Evolutionary conservation across 2,888 invertebrate genomes (phyloP).

Genomic region (Vandiemenella viatica): DNA sequence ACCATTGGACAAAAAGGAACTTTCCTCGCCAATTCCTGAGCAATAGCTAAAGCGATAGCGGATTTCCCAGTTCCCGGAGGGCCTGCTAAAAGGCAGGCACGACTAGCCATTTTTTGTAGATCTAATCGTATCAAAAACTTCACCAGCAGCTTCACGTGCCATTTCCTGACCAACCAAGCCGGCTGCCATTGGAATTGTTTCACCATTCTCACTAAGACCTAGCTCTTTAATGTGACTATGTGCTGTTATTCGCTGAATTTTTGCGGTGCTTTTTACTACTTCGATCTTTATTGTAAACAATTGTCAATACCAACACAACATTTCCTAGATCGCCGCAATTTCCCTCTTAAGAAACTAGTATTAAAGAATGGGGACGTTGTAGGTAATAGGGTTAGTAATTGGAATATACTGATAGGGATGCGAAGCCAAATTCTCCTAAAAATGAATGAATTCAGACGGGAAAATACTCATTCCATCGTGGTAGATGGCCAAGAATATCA

Average conservation of each 20-base stretch:
- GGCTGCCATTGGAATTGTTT: no score
- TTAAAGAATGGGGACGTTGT: no score
- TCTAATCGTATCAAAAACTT: slow-evolving; percentile 91
- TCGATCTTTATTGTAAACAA: slow-evolving; percentile 98
- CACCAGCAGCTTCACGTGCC: slow-evolving; percentile 90
- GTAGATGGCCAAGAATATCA: no score
- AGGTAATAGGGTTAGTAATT: no score
- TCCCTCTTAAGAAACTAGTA: no score
- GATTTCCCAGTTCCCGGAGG: slow-evolving; percentile 97
- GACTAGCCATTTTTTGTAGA: slow-evolving; percentile 95
- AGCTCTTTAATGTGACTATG: slow-evolving; percentile 96
- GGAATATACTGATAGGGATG: no score
- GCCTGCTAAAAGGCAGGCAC: slow-evolving; percentile 86
- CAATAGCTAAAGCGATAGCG: slow-evolving; percentile 92
- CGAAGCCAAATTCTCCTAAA: no score
- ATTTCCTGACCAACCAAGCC: no score
- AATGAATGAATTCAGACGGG: no score
- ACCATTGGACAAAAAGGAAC: slow-evolving; percentile 87
- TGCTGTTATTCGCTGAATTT: slow-evolving; percentile 89
- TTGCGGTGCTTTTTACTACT: slow-evolving; percentile 94
- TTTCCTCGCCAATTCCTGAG: slow-evolving; percentile 90
- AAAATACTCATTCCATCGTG: no score
- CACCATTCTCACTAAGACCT: slow-evolving; percentile 89
- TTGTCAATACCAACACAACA: no score
- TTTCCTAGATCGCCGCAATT: no score